Evolutionary conservation across 1,140 invertebrate species (phyloP), one percentile per base, ranked within the genome.

Genomic region (Lepidurus couesii): DNA sequence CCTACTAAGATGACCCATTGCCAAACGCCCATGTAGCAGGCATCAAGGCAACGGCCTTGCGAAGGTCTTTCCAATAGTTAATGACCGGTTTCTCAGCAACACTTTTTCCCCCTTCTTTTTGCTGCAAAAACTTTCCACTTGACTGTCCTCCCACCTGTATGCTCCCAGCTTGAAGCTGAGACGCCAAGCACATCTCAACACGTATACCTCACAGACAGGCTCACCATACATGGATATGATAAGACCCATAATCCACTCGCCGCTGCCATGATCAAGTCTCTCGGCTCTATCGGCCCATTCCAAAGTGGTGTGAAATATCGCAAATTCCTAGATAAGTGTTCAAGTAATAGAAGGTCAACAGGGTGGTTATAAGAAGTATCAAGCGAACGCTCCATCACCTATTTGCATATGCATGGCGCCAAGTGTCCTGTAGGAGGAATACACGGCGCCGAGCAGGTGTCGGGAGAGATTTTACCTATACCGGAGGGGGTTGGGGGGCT

Each of bases 361-460:
- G 53, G 53, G 53, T 65, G 53, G 53, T 65, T 65, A 16, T 13
- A 65, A 65, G 21, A 65, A 65, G 53, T 21, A 13, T 7, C 16
- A 65, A 65, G 21, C 53, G 16, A 65, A 65, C 53, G n/a, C 53
- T 65, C n/a, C 21, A n/a, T n/a, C n/a, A 21, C 16, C n/a, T 65
- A 11, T 65, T 65, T 65, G 53, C 53, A 65, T 65, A 65, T 65
- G 53, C 53, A 21, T 65, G 53, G 53, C 53, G 53, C 53, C 53
- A 65, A 65, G 16, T 65, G 53, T 65, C n/a, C 53, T 65, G 53
- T 65, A 65, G 53, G 53, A 65, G 53, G 53, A 65, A 65, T 65
- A 65, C 6, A 65, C 53, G 8, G 53, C 53, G 53, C 53, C 53
- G 53, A 65, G 53, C 53, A 65, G 53, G 53, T 65, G 53, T 65